These are phyloP conservation scores for Nixonia krombeini DNA, from an alignment of 1,140 invertebrate species.

Conservation along the genomic window DNA sequence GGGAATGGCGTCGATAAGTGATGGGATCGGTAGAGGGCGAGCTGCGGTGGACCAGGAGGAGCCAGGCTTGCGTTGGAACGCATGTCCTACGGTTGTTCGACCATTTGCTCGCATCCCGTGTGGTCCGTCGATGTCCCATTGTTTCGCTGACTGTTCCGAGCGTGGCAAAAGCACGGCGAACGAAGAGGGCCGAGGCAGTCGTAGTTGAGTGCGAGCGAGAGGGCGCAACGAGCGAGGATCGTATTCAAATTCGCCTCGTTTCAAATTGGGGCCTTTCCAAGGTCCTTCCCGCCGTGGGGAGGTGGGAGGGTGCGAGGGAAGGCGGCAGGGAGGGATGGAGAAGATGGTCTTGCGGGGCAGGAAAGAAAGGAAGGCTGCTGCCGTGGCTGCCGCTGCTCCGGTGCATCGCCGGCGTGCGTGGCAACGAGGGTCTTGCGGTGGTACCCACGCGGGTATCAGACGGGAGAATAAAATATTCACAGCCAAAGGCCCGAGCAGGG, in stretches of 20 bases:
- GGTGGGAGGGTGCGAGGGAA: neutral
- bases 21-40: slow-evolving; percentile 7
- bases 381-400: too few relatives aligned
- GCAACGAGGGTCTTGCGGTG: slow-evolving; percentile 33
- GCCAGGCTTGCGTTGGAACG: slow-evolving; percentile 61
- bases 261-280: slow-evolving; percentile 52
- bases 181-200: slow-evolving; percentile 10
- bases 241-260: slow-evolving; percentile 63
- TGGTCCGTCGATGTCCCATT: slow-evolving; percentile 72
- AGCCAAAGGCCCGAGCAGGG: slow-evolving; percentile 60
- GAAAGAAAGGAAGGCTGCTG: slow-evolving; percentile 12
- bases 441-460: slow-evolving; percentile 35
- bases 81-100: slow-evolving; percentile 71
- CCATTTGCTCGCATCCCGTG: slow-evolving; percentile 72
- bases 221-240: slow-evolving; percentile 27
- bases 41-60: slow-evolving; percentile 31
- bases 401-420: slow-evolving; percentile 23
- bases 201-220: slow-evolving; percentile 21
- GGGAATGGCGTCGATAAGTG: slow-evolving; percentile 17
- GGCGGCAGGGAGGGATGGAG: neutral
- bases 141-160: slow-evolving; percentile 54
- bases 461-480: slow-evolving; percentile 64
- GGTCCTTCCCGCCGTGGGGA: slow-evolving; percentile 3
- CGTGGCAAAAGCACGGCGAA: slow-evolving; percentile 14
- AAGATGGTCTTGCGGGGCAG: neutral